phyloP scores from a whole-genome alignment of 2,888 invertebrate species.

The Malthinus seriepunctatus region DNA sequence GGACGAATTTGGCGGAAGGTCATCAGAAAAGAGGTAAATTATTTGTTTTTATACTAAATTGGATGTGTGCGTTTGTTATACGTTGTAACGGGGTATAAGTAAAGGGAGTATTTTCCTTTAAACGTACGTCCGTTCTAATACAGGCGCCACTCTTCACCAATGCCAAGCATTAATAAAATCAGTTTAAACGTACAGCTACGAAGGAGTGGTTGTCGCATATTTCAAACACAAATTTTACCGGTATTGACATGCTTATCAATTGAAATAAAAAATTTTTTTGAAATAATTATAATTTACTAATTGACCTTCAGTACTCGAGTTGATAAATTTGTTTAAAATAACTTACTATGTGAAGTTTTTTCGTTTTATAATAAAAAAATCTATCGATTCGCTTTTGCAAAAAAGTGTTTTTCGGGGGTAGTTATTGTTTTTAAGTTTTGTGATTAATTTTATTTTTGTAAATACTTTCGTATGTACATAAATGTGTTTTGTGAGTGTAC shows the following conservation, averaged over 20 bases:
- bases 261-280: not conserved
- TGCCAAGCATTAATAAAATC: conserved; percentile 26
- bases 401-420: not conserved
- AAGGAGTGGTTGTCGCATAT: conserved; percentile 10
- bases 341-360: conserved; percentile 1
- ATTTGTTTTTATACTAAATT: too few species aligned
- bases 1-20: too few species aligned
- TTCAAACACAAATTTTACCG: conserved; percentile 13
- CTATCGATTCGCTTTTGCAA: conserved; percentile 1
- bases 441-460: conserved; percentile 1
- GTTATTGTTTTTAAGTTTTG: not conserved
- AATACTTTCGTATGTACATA: conserved; percentile 6
- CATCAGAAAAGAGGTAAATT: too few species aligned
- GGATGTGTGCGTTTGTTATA: too few species aligned
- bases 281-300: too few species aligned
- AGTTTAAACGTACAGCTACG: conserved; percentile 19
- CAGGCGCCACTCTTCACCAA: conserved; percentile 7
- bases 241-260: conserved; percentile 24
- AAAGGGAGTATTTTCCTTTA: conserved; percentile 3
- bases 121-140: conserved; percentile 13
- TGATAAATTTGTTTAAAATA: not conserved
- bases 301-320: too few species aligned
- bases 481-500: conserved; percentile 15
- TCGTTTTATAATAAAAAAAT: not conserved
- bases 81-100: conserved; percentile 14